Evolutionary conservation across 2,888 invertebrate species (phyloP).

Genomic region (Chymomyza procnemis): DNA sequence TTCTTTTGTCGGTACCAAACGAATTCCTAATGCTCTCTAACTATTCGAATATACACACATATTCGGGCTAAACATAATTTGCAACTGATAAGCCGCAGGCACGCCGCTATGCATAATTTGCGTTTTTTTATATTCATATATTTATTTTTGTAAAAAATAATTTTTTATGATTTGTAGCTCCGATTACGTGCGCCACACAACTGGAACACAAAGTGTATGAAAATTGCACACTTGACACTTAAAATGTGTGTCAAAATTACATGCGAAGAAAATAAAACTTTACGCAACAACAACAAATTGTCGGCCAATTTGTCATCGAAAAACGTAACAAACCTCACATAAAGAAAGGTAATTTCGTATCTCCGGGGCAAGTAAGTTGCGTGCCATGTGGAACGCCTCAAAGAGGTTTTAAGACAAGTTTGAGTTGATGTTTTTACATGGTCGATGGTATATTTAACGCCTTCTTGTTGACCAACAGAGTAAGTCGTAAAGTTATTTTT

Average conservation of each 20-base stretch:
- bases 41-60: too few species aligned
- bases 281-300: constrained; percentile 38
- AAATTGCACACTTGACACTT: constrained; percentile 61
- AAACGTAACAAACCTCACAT: constrained; percentile 33
- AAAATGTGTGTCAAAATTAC: constrained; percentile 56
- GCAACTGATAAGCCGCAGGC: constrained; percentile 7
- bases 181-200: constrained; percentile 33
- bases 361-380: neutral
- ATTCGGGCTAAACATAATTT: neutral
- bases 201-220: constrained; percentile 43
- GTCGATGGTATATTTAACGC: neutral
- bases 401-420: constrained; percentile 43
- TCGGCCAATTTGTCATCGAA: constrained; percentile 34
- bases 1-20: too few species aligned
- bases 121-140: constrained; percentile 16
- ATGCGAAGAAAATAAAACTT: constrained; percentile 29
- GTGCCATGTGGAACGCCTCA: constrained; percentile 8
- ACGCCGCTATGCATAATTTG: constrained; percentile 10
- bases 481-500: neutral
- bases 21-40: too few species aligned
- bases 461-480: neutral
- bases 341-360: constrained; percentile 26
- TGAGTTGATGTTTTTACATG: neutral
- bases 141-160: neutral
- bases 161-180: constrained; percentile 13